These are phyloP conservation scores for Lampris megalopsis DNA, from an alignment of 2,113 vertebrate species.

Conservation along the genomic window DNA sequence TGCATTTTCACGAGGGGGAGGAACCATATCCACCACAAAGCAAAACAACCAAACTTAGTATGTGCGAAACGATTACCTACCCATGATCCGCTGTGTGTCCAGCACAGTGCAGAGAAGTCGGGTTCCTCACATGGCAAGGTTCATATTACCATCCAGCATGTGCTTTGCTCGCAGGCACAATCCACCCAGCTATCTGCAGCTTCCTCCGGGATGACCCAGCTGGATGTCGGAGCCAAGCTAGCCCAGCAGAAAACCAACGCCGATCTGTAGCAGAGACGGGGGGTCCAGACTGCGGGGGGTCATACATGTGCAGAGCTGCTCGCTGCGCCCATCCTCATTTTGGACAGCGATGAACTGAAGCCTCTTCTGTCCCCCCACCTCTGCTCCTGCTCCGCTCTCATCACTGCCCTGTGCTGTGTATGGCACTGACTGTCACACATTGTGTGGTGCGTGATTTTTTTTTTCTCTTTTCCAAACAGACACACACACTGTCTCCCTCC, in stretches of 20 bases:
- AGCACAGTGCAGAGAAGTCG: conserved; percentile 15
- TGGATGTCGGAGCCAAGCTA: conserved; percentile 3
- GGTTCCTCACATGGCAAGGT: not conserved
- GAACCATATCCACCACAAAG: not conserved
- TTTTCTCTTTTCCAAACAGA: conserved; percentile 63
- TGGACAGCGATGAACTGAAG: conserved; percentile 37
- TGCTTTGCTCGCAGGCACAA: not conserved
- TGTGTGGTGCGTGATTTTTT: conserved; percentile 66
- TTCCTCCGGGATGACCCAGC: not conserved
- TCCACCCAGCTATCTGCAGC: not conserved
- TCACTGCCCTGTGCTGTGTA: conserved; percentile 72
- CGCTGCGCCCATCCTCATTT: conserved; percentile 30
- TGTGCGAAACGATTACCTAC: conserved; percentile 43
- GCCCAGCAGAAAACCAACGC: not conserved
- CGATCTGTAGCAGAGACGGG: not conserved
- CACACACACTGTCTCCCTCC: conserved; percentile 77
- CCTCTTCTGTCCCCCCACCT: conserved; percentile 23
- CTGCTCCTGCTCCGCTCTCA: conserved; percentile 40
- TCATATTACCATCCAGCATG: conserved; percentile 4
- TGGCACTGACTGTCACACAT: conserved; percentile 85
- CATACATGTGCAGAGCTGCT: conserved; percentile 23
- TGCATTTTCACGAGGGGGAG: too few relatives aligned
- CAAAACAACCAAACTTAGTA: not conserved
- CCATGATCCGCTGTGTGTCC: conserved; percentile 44
- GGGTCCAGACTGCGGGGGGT: conserved; percentile 8